Conservation (phyloP, 2,888 invertebrate species). For the Nysson spinosus region DNA sequence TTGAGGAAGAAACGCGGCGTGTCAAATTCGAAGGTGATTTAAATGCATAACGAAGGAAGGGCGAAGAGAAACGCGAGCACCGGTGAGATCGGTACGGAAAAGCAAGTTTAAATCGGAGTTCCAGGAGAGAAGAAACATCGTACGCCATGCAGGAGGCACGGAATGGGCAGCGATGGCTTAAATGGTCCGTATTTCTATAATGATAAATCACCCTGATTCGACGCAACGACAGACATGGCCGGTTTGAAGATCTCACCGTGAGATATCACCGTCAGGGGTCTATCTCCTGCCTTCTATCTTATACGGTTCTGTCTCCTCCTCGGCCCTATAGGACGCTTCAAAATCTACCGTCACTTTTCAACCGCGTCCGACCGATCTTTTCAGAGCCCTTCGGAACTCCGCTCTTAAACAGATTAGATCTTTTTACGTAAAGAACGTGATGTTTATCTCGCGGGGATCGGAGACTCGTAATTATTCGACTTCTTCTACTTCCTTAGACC, state of each 20-base stretch:
- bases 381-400: not conserved
- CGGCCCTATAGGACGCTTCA: constrained; percentile 42
- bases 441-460: too few species aligned
- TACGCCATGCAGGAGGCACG: constrained; percentile 32
- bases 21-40: too few species aligned
- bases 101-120: constrained; percentile 7
- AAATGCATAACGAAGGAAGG: not conserved
- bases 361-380: constrained; percentile 23
- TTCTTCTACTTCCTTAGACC: too few species aligned
- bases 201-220: constrained; percentile 70
- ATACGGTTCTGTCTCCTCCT: constrained; percentile 34
- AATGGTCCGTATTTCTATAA: constrained; percentile 70
- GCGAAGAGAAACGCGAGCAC: not conserved
- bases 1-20: too few species aligned
- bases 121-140: constrained; percentile 35
- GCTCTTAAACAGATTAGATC: not conserved
- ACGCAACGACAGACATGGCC: constrained; percentile 64
- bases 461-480: too few species aligned
- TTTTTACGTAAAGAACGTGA: too few species aligned
- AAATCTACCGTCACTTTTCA: constrained; percentile 28
- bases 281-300: constrained; percentile 67
- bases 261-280: constrained; percentile 66
- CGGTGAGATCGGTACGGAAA: constrained; percentile 25
- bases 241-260: constrained; percentile 62
- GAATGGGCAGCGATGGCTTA: constrained; percentile 57